Evolutionary conservation across 2,113 vertebrate genomes (phyloP), one percentile per base, ranked within the genome.

Genomic region (Otis tarda): DNA sequence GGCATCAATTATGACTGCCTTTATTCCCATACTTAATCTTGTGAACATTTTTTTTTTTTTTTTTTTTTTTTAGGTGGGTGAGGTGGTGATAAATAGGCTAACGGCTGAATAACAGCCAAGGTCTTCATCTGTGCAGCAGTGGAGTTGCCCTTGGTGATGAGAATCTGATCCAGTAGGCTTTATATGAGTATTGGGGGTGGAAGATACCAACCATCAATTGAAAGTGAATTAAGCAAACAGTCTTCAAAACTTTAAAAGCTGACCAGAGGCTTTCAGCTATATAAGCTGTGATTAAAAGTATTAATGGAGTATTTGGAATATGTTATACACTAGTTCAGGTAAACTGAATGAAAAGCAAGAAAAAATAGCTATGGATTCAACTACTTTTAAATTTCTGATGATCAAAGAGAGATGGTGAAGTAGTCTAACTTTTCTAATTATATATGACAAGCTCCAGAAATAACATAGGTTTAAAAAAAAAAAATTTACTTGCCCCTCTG

Each of bases 261-360:
- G 63, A 55, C 31, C 14, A 77, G 52, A 93, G 87, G 22, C 73
- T 94, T 95, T 87, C 31, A 22, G 52, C 93, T 87, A 80, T 3
- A 61, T 68, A 80, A 95, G 20, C 18, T 91, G 24, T 60, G 35
- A 77, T 83, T 80, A 49, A 71, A 96, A 86, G 37, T 86, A 30
- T 85, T 79, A 76, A n/a, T 68, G 50, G 47, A 81, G 14, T 74
- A 61, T 77, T 65, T 73, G 59, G 69, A 49, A 69, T 78, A 28
- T 37, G 53, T 91, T 87, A 55, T 35, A n/a, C 0, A 23, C 4
- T 12, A 89, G 30, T 86, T 94, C 63, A 81, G 35, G n/a, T 91
- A 67, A 94, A 83, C 21, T 83, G 63, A 90, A 86, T 90, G 57
- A 83, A 90, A 84, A 92, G 14, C 24, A 76, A 81, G 21, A 87